phyloP scores from a whole-genome alignment of 2,888 invertebrate species.

The Saturnia pavonia region DNA sequence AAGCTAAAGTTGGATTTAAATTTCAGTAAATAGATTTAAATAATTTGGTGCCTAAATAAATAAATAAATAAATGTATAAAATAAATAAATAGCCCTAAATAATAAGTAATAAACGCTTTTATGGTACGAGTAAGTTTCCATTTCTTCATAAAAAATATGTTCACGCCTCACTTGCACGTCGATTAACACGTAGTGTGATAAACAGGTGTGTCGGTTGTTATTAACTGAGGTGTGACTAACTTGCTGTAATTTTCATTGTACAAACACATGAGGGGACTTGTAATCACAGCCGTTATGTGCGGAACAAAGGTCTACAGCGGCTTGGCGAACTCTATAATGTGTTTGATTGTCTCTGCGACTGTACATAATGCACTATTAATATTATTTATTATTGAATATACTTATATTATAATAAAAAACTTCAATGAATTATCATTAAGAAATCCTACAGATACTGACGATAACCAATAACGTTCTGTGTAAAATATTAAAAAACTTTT shows the following conservation, averaged over 20 bases:
- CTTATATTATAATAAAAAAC: neutral
- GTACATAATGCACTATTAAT: neutral
- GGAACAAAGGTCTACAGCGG: neutral
- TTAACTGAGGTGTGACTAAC: slow-evolving; percentile 64
- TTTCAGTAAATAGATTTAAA: no score
- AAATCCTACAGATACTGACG: neutral
- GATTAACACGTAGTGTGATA: slow-evolving; percentile 28
- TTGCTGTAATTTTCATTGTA: slow-evolving; percentile 56
- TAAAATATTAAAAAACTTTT: no score
- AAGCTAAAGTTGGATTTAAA: no score
- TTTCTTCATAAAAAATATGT: slow-evolving; percentile 4
- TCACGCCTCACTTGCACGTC: slow-evolving; percentile 11
- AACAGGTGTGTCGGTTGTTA: slow-evolving; percentile 55
- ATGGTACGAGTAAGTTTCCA: neutral
- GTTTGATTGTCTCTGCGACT: neutral
- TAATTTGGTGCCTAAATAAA: no score
- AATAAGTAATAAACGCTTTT: neutral
- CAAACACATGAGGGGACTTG: slow-evolving; percentile 39
- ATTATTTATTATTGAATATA: slow-evolving; percentile 1
- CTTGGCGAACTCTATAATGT: neutral
- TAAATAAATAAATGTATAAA: no score
- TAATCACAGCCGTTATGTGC: slow-evolving; percentile 31
- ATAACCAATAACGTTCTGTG: neutral
- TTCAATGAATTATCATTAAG: neutral
- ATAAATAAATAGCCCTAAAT: neutral